Conservation (phyloP, 2,113 vertebrate species). For the Cercocebus atys region DNA sequence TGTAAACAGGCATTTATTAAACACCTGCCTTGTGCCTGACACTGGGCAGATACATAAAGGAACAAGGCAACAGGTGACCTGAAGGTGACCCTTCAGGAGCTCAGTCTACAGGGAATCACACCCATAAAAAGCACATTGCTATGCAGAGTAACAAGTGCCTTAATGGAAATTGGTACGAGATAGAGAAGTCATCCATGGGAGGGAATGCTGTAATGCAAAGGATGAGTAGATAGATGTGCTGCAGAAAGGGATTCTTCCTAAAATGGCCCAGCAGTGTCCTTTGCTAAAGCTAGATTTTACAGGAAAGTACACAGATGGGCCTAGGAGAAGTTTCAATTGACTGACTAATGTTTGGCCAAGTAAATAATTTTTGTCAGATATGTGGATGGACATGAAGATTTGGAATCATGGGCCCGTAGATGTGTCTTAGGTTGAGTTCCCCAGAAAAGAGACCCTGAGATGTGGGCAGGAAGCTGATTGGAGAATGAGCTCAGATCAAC, state of each 20-base stretch:
- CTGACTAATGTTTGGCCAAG: not conserved
- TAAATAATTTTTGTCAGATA: not conserved
- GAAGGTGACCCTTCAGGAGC: too few species aligned
- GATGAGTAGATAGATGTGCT: not conserved
- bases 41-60: not conserved
- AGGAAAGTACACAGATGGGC: not conserved
- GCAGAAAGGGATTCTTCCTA: not conserved
- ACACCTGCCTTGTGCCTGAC: not conserved
- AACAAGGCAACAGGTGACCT: accelerated
- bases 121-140: not conserved
- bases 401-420: not conserved
- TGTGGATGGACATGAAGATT: not conserved
- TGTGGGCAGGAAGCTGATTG: not conserved
- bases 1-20: not conserved
- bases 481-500: not conserved
- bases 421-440: not conserved
- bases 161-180: not conserved
- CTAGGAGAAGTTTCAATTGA: not conserved
- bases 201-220: too few species aligned
- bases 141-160: not conserved
- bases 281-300: not conserved
- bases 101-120: not conserved
- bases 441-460: not conserved
- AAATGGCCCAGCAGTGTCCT: not conserved
- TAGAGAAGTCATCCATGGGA: not conserved